Base-by-base conservation (phyloP, 2,113 vertebrate species). In the Sinocyclocheilus rhinocerous region DNA sequence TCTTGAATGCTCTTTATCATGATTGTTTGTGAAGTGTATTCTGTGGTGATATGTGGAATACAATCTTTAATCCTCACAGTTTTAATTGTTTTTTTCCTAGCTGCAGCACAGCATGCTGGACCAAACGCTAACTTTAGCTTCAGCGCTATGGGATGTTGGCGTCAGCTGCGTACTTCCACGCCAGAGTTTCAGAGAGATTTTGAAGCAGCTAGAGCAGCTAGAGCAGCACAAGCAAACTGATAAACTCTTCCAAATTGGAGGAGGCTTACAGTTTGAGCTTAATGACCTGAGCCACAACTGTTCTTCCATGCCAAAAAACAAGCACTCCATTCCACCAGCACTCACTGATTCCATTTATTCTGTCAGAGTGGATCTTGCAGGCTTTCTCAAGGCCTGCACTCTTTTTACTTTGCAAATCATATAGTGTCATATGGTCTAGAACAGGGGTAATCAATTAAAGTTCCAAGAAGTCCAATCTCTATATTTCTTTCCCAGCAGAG, bases 1-100 rank as follows among this genome's bases (percentile, higher is more conserved):
- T 36, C 78, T 89, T 55, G 85, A 89, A 86, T 72, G 87, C 88
- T 87, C 88, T 87, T 87, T 89, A 12, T 50, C 13, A 7, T 16
- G 63, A 15, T 13, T 67, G 26, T 33, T 50, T 22, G 48, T n/a
- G 15, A 80, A 65, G 50, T 24, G 63, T 81, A 78, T 73, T 75
- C 65, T 45, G 20, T 61, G 45, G 65, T 72, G 75, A 65, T 65
- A 72, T 20, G 26, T 63, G 9, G 52, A 76, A 84, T 59, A n/a
- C 20, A 18, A 33, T 76, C 50, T 87, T 87, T 67, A 87, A 84
- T 85, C 69, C 79, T 29, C 61, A 55, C 42, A 7, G 20, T 65
- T 87, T 75, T 82, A 67, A 42, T 84, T 72, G 18, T 29, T 52
- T 81, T 52, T 86, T 81, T 73, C 55, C 39, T 18, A 76, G 70